Percentiles rank a stretch among this genome's conserved stretches.
Conservation (phyloP, 2,888 invertebrate species). For the Bellardia bayeri region DNA sequence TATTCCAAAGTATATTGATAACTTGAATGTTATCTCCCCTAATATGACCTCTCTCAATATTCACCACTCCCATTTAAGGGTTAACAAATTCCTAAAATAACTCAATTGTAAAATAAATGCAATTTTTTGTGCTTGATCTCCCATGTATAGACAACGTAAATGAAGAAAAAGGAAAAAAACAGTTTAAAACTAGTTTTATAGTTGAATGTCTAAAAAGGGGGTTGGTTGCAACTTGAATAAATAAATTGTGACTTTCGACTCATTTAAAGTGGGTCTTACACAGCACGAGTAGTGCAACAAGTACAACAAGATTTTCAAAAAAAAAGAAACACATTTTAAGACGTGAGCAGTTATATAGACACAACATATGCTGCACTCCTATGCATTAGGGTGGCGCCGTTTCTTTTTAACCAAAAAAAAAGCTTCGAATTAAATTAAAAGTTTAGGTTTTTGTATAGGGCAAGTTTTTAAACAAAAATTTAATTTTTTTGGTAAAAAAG, state of each 20-base stretch:
- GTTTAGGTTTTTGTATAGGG: too few relatives aligned
- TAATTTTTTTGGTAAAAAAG: too few relatives aligned
- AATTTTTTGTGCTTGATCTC: background rate
- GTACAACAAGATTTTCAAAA: conserved; percentile 48
- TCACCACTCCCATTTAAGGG: background rate
- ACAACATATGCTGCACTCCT: too few relatives aligned
- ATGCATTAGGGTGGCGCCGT: too few relatives aligned
- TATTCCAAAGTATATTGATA: too few relatives aligned
- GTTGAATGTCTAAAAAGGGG: conserved; percentile 51
- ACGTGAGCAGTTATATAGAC: conserved; percentile 16
- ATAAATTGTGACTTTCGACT: conserved; percentile 63
- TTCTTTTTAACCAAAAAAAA: too few relatives aligned
- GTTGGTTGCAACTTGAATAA: conserved; percentile 48
- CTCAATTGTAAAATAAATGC: background rate
- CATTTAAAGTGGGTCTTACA: conserved; percentile 71
- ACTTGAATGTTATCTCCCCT: too few relatives aligned
- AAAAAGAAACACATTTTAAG: background rate
- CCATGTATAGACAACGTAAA: background rate
- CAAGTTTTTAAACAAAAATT: too few relatives aligned
- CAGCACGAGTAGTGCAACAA: conserved; percentile 61
- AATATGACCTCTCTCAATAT: background rate
- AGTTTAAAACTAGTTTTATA: conserved; percentile 63
- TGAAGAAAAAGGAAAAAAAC: conserved; percentile 18
- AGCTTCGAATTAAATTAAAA: too few relatives aligned
- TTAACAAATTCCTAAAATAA: conserved; percentile 23